Conservation (phyloP, 1,140 invertebrate genomes). For the Agraylea sexmaculata region DNA sequence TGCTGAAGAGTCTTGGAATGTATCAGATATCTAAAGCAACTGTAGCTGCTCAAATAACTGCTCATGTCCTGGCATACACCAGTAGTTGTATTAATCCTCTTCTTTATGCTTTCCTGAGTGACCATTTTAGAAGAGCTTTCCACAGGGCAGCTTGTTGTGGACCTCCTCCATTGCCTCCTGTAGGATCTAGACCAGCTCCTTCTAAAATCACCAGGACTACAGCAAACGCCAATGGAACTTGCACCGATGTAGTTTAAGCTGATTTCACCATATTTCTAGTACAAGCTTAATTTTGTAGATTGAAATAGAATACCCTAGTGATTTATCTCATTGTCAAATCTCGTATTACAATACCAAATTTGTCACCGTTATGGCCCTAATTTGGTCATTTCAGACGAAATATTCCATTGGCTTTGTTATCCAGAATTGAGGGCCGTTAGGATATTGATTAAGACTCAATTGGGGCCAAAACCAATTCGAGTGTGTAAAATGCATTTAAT, state of each 20-base stretch:
- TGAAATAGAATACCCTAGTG: too few species aligned
- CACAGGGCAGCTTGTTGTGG: constrained; percentile 40
- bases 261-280: constrained; percentile 7
- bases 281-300: too few species aligned
- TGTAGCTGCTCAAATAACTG: constrained; percentile 67
- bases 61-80: constrained; percentile 88
- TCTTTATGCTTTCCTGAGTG: constrained; percentile 84
- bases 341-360: too few species aligned
- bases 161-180: constrained; percentile 10
- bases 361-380: too few species aligned
- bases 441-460: too few species aligned
- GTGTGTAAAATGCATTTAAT: too few species aligned
- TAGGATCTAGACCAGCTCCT: constrained; percentile 4
- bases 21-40: constrained; percentile 55
- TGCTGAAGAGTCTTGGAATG: constrained; percentile 60
- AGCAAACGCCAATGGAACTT: constrained; percentile 17
- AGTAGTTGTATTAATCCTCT: constrained; percentile 94
- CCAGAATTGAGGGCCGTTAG: too few species aligned
- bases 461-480: too few species aligned
- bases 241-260: constrained; percentile 17
- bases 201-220: constrained; percentile 19
- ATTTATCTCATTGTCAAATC: too few species aligned
- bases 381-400: too few species aligned
- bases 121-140: constrained; percentile 78
- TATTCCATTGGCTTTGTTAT: too few species aligned